A percentile compares a stretch with the other conserved stretches of the same genome.
phyloP scores from a whole-genome alignment of 2,888 invertebrate species.

The Flabesymbios commensalis region DNA sequence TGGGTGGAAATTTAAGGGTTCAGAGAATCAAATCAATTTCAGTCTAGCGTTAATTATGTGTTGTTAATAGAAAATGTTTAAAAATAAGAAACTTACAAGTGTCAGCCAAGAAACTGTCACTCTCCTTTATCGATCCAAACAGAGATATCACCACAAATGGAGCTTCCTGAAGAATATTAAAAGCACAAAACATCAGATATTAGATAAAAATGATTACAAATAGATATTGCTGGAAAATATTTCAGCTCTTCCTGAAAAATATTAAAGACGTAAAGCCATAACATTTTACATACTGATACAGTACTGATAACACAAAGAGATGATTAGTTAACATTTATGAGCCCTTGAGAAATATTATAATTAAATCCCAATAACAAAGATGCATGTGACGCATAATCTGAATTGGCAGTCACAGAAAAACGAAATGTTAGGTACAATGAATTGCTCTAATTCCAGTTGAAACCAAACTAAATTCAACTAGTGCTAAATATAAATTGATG shows the following conservation, averaged over 20 bases:
- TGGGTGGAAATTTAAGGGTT: background rate
- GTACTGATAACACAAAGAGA: background rate
- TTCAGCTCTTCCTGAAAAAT: background rate
- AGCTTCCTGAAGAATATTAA: conserved; percentile 44
- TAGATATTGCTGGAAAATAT: conserved; percentile 4
- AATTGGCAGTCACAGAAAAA: too few species aligned
- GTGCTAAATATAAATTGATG: too few species aligned
- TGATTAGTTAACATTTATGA: too few species aligned
- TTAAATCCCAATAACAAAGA: too few species aligned
- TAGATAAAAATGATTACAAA: background rate
- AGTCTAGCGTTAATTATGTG: background rate
- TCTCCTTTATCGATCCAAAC: conserved; percentile 45
- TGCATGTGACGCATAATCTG: too few species aligned
- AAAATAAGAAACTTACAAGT: conserved; percentile 49
- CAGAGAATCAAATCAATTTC: background rate
- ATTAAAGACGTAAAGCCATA: background rate
- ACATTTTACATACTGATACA: background rate
- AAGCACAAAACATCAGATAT: background rate
- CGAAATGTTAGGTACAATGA: too few species aligned
- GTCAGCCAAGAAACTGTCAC: conserved; percentile 41
- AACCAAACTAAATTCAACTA: too few species aligned
- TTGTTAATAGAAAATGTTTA: background rate
- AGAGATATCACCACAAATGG: conserved; percentile 53
- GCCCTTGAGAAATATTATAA: too few species aligned
- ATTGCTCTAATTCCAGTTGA: too few species aligned